Base-by-base conservation (phyloP, 23 tunicate species). In the Ascidia mentula region DNA sequence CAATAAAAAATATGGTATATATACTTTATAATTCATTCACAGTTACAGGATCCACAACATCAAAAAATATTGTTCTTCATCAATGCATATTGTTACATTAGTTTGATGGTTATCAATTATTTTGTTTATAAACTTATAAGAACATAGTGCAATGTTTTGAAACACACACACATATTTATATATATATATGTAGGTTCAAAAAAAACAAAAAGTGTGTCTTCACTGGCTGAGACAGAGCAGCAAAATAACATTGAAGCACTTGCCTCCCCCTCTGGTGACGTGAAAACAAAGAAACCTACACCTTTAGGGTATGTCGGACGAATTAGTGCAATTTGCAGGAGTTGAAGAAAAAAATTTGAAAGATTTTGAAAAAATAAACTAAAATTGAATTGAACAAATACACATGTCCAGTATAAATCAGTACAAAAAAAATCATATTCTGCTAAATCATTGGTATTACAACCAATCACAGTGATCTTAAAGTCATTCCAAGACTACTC, bases 291-390 rank as follows among this genome's bases (percentile, higher is more conserved):
- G 24, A 53, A 53, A 9, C 13, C 24, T 6, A 28, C 65, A 20
- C 65, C 65, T 20, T 53, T 53, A 9, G 65, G 65, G 65, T 53
- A 53, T 20, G 65, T n/a, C n/a, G n/a, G n/a, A n/a, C n/a, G n/a
- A n/a, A n/a, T n/a, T n/a, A n/a, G n/a, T n/a, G n/a, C n/a, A n/a
- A n/a, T n/a, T n/a, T n/a, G n/a, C n/a, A n/a, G n/a, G n/a, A n/a
- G n/a, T n/a, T n/a, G n/a, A n/a, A n/a, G n/a, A n/a, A n/a, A n/a
- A n/a, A n/a, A n/a, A n/a, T n/a, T n/a, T n/a, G n/a, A n/a, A n/a
- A n/a, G n/a, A n/a, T n/a, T n/a, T n/a, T n/a, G n/a, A 42, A 42
- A 9, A 42, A 42, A 42, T 9, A 42, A 15, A 42, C 15, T 42
- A 42, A 42, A 42, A 42, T 42, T 42, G 53, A 12, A 9, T 42